phyloP scores from a whole-genome alignment of 2,888 invertebrate species.

The Aspidiotus destructor region DNA sequence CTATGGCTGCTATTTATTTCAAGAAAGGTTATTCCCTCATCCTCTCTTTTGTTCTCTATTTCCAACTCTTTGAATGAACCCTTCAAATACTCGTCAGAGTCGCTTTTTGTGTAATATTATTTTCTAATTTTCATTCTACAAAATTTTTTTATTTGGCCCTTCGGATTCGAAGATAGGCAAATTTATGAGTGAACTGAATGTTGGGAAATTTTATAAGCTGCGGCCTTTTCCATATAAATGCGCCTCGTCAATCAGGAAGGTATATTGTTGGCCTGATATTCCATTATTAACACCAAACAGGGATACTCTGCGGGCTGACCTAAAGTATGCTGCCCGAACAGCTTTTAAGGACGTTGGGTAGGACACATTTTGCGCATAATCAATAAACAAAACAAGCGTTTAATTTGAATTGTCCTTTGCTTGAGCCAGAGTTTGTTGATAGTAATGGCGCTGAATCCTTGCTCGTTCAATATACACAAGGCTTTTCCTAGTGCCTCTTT shows the following conservation, averaged over 20 bases:
- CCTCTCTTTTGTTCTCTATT: too few relatives aligned
- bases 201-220: too few relatives aligned
- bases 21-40: too few relatives aligned
- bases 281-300: not conserved
- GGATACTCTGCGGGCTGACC: not conserved
- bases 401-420: not conserved
- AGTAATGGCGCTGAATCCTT: not conserved
- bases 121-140: too few relatives aligned
- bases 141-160: too few relatives aligned
- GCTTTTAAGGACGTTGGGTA: not conserved
- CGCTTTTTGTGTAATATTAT: too few relatives aligned
- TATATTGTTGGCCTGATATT: slow-evolving; percentile 2
- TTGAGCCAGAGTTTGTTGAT: not conserved
- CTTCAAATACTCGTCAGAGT: too few relatives aligned
- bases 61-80: too few relatives aligned
- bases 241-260: not conserved
- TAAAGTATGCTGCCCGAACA: not conserved
- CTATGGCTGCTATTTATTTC: too few relatives aligned
- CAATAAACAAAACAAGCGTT: not conserved
- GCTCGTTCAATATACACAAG: not conserved
- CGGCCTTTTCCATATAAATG: not conserved
- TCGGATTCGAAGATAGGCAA: too few relatives aligned
- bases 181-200: too few relatives aligned
- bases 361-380: not conserved
- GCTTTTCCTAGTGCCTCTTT: not conserved